Conservation (phyloP, 2,113 vertebrate species). For the Grammomys dolichurus region DNA sequence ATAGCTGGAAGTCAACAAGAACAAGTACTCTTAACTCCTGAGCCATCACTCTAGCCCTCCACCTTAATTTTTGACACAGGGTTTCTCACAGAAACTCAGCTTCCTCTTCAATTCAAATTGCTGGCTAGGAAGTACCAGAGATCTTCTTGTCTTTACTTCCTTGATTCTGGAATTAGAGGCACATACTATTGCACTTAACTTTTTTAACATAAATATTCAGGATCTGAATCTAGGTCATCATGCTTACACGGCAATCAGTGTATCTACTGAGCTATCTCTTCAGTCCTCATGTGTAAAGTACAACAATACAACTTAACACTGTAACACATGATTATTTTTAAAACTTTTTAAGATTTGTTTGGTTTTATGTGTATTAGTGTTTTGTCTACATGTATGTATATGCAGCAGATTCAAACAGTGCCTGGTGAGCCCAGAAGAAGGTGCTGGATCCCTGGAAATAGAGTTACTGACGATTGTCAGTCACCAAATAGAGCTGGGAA, state of each 20-base stretch:
- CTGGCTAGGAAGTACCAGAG: not conserved
- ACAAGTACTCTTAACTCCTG: not conserved
- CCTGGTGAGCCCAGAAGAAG: not conserved
- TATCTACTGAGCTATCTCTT: not conserved
- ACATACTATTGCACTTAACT: not conserved
- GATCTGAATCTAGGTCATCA: not conserved
- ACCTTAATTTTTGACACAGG: not conserved
- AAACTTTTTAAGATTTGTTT: not conserved
- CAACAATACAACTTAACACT: not conserved
- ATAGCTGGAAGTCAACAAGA: not conserved
- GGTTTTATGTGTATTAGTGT: not conserved
- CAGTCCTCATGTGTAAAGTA: not conserved
- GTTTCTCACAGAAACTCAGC: not conserved
- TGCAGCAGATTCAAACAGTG: not conserved
- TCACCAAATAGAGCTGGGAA: not conserved
- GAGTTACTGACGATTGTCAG: not conserved
- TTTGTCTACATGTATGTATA: not conserved
- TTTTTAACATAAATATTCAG: not conserved
- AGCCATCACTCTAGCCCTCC: not conserved
- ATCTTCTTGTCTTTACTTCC: not conserved
- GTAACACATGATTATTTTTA: constrained; percentile 38
- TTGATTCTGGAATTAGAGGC: not conserved
- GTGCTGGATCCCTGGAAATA: not conserved
- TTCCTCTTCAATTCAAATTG: not conserved
- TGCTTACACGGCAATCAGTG: not conserved